Evolutionary conservation across 2,113 vertebrate species (phyloP), one percentile per base, ranked within the genome.

Genomic region (Verasper variegatus): DNA sequence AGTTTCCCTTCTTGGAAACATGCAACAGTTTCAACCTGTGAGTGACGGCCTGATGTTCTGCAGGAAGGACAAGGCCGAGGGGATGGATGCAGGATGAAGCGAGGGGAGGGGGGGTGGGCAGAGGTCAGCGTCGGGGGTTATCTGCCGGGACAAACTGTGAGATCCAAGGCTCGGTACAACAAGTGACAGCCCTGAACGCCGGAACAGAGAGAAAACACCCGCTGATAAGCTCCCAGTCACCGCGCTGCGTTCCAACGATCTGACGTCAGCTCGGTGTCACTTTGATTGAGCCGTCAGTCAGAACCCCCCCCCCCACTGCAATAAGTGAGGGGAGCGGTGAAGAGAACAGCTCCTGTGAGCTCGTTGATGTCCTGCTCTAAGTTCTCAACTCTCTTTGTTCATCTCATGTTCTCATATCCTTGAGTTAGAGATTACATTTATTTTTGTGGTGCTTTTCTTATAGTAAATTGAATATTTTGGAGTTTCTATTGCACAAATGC

Each of bases 21-120:
- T 5, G 49, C 8, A 37, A 10, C 35, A 2, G 35, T 37, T 37
- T 37, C 8, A 37, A 37, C 35, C 35, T 2, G 35, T 37, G 35
- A 10, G 35, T 9, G 35, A 37, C 35, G 35, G 9, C 8, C 35
- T 37, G 9, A 10, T 2, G 52, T 55, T 55, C n/a, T 21, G 35
- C 59, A n/a, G 58, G 73, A 85, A 64, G 83, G 78, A 81, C 51
- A 11, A 83, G 79, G 76, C 68, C 17, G 42, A 35, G 6, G 55
- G 12, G 14, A 10, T 21, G 40, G 68, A 35, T 20, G 26, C 40
- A 27, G 58, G 17, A n/a, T 1, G 18, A 31, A 31, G 27, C 5
- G 5, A 1, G 6, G 31, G 31, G 27, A 10, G 71, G 66, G 60
- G 40, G 40, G 40, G 35, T 5, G 6, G 8, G n/a, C 71, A 61